Base-by-base conservation (phyloP, 1,140 invertebrate genomes). In the Lasioglossum albipes region DNA sequence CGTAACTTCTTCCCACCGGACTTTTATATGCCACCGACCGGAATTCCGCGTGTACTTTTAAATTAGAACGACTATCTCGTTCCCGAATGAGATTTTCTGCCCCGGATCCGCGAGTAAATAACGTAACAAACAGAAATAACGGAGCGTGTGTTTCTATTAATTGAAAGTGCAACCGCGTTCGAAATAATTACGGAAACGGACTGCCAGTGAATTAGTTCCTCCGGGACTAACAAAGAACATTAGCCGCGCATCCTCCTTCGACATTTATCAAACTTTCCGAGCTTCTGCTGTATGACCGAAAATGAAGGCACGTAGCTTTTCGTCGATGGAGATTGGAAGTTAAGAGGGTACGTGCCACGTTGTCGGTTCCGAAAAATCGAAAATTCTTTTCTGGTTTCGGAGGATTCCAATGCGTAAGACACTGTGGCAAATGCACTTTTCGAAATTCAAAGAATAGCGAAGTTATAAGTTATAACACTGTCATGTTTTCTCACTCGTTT, bases 1-100 rank as follows among this genome's bases (percentile, higher is more conserved):
- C 42, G 31, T 70, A 70, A 77, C 54, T 70, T 77, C 69, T 31
- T 49, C 75, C n/a, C 16, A 13, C 0, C 16, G 22, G 75, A 77
- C 75, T 70, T 77, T 77, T 70, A 70, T 70, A 42, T 27, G 52
- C 59, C 18, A 4, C 22, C n/a, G 12, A 49, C 20, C 59, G 54
- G 13, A 70, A 77, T 77, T 61, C 54, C 54, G 54, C 41, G 41
- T 70, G 54, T 62, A 77, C 54, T 49, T 70, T 61, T 18, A 70
- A 77, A 77, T 77, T 70, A 77, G 64, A 68, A 70, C 31, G 41
- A 41, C 67, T 45, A 49, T 57, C 57, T n/a, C 52, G 36, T 49
- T 22, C 54, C 6, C 41, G 13, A 7, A 22, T 36, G 22, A 41
- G 62, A 13, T 27, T 52, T 27, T 41, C n/a, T 41, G 9, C 2